Evolutionary conservation across 1,140 invertebrate species (phyloP).

Genomic region (Drosophila kanapiae): DNA sequence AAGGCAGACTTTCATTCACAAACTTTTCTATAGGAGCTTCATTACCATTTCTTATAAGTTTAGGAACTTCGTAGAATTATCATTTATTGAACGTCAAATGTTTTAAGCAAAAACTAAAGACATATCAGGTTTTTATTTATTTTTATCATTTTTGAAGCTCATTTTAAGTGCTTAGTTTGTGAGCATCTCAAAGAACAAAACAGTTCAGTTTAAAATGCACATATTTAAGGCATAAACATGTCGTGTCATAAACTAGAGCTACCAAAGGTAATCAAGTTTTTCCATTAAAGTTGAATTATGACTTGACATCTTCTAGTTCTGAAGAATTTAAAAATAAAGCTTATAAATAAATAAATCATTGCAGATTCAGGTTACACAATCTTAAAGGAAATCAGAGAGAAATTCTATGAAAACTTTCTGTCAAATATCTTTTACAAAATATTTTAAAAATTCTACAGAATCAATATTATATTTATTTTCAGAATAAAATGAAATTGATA

Average conservation of each 20-base stretch:
- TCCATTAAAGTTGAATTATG: neutral
- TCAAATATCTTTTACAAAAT: neutral
- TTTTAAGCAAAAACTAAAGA: neutral
- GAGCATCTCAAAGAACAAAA: slow-evolving; percentile 2
- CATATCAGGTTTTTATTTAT: slow-evolving; percentile 5
- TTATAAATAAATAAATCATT: neutral
- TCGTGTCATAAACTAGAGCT: slow-evolving; percentile 22
- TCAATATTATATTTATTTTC: neutral
- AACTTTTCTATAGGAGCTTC: neutral
- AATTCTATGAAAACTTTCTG: too few species aligned
- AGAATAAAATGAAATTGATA: neutral
- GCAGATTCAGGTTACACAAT: neutral
- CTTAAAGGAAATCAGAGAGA: neutral
- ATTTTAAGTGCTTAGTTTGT: slow-evolving; percentile 13
- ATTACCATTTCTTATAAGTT: neutral
- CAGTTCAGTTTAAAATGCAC: slow-evolving; percentile 20
- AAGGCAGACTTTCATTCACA: slow-evolving; percentile 4
- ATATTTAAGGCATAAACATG: slow-evolving; percentile 30
- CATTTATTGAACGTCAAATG: neutral
- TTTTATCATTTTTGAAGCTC: neutral
- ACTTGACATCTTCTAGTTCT: neutral
- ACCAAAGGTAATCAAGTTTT: slow-evolving; percentile 7
- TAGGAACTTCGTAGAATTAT: neutral
- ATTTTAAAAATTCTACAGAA: too few species aligned
- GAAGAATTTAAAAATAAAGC: neutral